These are phyloP conservation scores for Lepidocyrtoides sp. DNA, from an alignment of 2,888 invertebrate species.

Conservation along the genomic window DNA sequence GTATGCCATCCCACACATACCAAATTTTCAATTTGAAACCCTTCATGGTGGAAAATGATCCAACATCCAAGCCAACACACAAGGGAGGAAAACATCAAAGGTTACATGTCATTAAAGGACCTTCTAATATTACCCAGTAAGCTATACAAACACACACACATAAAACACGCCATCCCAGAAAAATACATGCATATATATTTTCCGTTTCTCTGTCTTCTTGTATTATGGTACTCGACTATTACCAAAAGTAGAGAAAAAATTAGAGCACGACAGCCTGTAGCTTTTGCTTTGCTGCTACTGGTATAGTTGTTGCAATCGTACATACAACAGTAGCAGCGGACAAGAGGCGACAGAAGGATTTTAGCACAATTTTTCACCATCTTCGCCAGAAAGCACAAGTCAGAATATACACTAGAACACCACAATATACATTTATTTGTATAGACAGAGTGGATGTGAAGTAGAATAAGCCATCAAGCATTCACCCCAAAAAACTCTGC, in stretches of 20 bases:
- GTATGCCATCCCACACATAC: conserved; percentile 26
- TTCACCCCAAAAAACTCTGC: conserved; percentile 20
- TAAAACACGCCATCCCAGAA: not conserved
- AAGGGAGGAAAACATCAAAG: conserved; percentile 46
- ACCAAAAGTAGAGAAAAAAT: conserved; percentile 27
- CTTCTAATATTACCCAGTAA: conserved; percentile 40
- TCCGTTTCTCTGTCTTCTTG: too few species aligned
- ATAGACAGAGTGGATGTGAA: not conserved
- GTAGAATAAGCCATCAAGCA: conserved; percentile 40
- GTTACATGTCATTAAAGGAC: conserved; percentile 65
- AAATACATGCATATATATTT: not conserved
- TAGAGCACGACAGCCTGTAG: conserved; percentile 55
- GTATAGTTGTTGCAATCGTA: not conserved
- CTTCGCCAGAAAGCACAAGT: conserved; percentile 17
- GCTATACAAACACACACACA: not conserved
- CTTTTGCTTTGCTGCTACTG: not conserved
- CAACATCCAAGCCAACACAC: conserved; percentile 26
- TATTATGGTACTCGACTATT: not conserved
- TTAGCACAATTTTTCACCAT: conserved; percentile 69
- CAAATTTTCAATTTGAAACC: conserved; percentile 44
- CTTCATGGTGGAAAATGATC: conserved; percentile 24
- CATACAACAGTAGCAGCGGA: conserved; percentile 17
- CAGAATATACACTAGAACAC: not conserved
- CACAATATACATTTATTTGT: not conserved
- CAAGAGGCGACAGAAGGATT: conserved; percentile 64